phyloP scores from a whole-genome alignment of 2,113 vertebrate species.

The Triplophysa rosa region DNA sequence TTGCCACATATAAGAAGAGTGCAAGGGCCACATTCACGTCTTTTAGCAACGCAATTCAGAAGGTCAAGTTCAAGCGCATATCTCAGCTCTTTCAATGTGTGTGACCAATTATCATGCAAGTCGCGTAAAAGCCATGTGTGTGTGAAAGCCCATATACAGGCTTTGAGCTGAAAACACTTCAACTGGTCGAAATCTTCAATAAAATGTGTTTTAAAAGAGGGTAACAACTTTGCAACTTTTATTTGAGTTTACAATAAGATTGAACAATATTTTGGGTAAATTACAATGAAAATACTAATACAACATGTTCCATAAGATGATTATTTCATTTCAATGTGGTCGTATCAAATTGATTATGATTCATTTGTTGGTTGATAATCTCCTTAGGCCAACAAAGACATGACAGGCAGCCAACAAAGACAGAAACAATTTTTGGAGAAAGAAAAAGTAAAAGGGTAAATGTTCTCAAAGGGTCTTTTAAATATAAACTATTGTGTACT shows the following conservation, averaged over 20 bases:
- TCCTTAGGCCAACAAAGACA: no score
- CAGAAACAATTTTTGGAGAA: no score
- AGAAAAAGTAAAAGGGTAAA: no score
- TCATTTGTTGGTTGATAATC: no score
- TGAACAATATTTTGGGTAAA: not conserved
- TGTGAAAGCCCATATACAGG: conserved; percentile 5
- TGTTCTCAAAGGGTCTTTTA: no score
- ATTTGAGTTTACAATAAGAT: no score
- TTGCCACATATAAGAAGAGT: conserved; percentile 62
- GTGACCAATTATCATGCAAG: conserved; percentile 67
- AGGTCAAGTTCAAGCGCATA: conserved; percentile 79
- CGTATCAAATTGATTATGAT: no score
- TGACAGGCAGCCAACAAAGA: no score
- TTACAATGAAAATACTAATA: not conserved
- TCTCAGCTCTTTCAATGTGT: conserved; percentile 45
- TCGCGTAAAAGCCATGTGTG: conserved; percentile 40
- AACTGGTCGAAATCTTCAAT: not conserved
- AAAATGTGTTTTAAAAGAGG: not conserved
- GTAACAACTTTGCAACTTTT: no score
- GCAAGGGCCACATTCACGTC: conserved; percentile 70
- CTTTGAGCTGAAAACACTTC: conserved; percentile 30
- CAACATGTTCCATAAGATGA: no score
- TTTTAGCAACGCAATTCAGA: conserved; percentile 71
- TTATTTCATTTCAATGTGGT: no score
- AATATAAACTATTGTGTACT: no score